Evolutionary conservation across 2,113 vertebrate genomes (phyloP), one percentile per base, ranked within the genome.

Genomic region (Carassius gibelio): DNA sequence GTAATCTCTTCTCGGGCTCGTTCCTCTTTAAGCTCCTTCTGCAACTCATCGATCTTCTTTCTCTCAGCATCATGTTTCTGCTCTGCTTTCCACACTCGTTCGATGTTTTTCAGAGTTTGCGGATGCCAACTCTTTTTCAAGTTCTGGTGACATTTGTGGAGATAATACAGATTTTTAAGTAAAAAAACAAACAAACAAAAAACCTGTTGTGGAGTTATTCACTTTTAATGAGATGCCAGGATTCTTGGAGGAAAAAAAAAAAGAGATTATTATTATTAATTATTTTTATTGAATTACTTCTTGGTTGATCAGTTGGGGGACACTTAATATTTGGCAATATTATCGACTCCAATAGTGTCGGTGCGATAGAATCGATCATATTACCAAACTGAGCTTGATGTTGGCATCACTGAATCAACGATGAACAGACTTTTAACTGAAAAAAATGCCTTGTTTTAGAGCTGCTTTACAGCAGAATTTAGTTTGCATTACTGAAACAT

Each of bases 91-190:
- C 98, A 99, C 79, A 99, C 98, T 2, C 98, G 96, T 89, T 99
- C 98, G 83, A 99, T 98, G 91, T 99, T 99, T 88, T 98, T 97
- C 89, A 99, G 94, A 8, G 98, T 99, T 92, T 99, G 98, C 0
- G 98, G 98, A 88, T 99, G 98, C 98, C 98, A 99, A 93, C 98
- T 99, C 93, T 99, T 99, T 93, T 99, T 99, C 91, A 99, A 84
- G 89, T 99, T 99, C 98, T 99, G 87, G 3, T 19, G 66, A 3
- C 71, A 75, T 79, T 62, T 52, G 85, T 9, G 42, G 17, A 75
- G 38, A 75, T 62, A 36, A 72, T 11, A 21, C 38, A 66, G 21
- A 30, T 34, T 15, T 7, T 30, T 5, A 15, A 34, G 57, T 71
- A 8, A 69, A 36, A 68, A 48, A 50, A 42, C 4, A 52, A 9